Evolutionary conservation across 2,888 invertebrate species (phyloP).

Genomic region (Scrobipalpa costella): DNA sequence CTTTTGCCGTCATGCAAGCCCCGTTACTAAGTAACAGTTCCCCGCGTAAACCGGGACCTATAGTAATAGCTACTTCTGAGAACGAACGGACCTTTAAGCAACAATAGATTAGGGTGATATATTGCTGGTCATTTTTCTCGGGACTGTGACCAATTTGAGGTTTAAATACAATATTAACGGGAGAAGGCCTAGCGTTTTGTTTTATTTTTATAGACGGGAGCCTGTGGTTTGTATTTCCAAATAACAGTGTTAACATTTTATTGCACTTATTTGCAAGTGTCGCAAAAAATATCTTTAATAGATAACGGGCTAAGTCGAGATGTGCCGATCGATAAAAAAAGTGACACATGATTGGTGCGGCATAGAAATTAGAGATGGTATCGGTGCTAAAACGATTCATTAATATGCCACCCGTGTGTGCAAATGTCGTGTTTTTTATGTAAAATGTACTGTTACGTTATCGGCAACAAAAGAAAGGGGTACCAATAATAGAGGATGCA

Average conservation of each 20-base stretch:
- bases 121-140: conserved; percentile 63
- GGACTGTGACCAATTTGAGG: conserved; percentile 72
- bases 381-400: conserved; percentile 59
- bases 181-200: conserved; percentile 49
- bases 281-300: conserved; percentile 13
- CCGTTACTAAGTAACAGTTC: conserved; percentile 72
- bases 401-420: conserved; percentile 63
- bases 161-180: conserved; percentile 62
- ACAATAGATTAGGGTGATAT: conserved; percentile 68
- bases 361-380: conserved; percentile 49
- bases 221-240: conserved; percentile 48
- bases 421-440: conserved; percentile 63
- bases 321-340: conserved; percentile 42
- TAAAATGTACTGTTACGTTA: conserved; percentile 60
- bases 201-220: conserved; percentile 48
- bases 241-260: conserved; percentile 23
- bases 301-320: neutral
- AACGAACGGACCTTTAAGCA: conserved; percentile 61
- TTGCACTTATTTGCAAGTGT: conserved; percentile 11
- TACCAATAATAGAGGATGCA: conserved; percentile 67
- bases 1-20: conserved; percentile 67
- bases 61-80: conserved; percentile 65
- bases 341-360: conserved; percentile 37
- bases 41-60: conserved; percentile 74
- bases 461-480: conserved; percentile 64